Evolutionary conservation across 53 echinoderm and acorn worm species (phyloP), one percentile per base, ranked within the genome.

Genomic region (Paracentrotus lividus): DNA sequence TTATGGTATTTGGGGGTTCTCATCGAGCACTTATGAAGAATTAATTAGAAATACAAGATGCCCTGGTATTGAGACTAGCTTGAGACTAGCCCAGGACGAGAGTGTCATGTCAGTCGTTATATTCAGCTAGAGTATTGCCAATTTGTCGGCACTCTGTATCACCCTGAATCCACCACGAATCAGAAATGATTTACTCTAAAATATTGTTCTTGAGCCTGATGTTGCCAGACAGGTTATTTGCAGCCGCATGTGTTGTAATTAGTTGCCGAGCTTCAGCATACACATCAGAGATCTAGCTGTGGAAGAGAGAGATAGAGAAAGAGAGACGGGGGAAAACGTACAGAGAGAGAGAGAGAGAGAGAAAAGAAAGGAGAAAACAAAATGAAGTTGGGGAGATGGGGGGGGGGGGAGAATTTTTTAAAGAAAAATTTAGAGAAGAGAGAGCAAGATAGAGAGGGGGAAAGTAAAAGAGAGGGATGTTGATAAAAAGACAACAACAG

Each of bases 231-330:
- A 78, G 92, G 78, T 78, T 92, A 78, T 92, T 92, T 92, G 81
- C 92, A 92, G 92, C 53, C 78, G 92, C 92, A 92, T 78, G 92
- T 92, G 92, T 92, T 77, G 92, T 92, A 92, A 92, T 92, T 92
- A 92, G 92, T 78, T 78, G 92, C 81, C 81, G 61, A 57, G 58
- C 92, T 15, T 44, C 9, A 36, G 44, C 81, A 89, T 72, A 72
- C 67, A 44, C 72, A 72, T 34, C 49, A 21, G 16, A 42, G 72
- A 72, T 72, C 72, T 18, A 64, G 89, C 24, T 42, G 7, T 24
- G 60, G 29, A 15, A 42, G 89, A 42, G 89, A 65, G 64, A 44
- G 14, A 64, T 44, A 27, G 89, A 59, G 13, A 49, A 1, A 54
- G 40, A 32, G 5, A 5, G 58, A 16, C 8, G 16, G 23, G 10